Percentiles rank a stretch among this genome's conserved stretches.
Conservation (phyloP, 2,113 vertebrate species). For the Camelus dromedarius region DNA sequence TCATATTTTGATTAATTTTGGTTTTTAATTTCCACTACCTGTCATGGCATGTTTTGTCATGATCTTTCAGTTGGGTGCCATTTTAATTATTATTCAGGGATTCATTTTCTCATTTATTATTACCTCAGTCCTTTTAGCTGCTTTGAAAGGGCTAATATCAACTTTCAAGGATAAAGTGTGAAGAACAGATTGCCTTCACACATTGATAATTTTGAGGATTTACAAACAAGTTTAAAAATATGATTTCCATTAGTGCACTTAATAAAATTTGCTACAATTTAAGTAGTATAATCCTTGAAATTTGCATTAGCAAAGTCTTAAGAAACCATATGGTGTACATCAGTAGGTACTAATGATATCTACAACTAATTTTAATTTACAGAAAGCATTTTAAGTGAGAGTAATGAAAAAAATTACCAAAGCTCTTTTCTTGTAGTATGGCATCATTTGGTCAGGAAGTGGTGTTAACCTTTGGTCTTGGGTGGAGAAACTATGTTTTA, state of each 20-base stretch:
- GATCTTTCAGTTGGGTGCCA: conserved; percentile 76
- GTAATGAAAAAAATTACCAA: not conserved
- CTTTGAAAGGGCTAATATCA: conserved; percentile 58
- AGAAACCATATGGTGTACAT: conserved; percentile 63
- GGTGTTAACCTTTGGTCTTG: not conserved
- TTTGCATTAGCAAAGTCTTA: conserved; percentile 60
- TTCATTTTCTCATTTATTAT: conserved; percentile 75
- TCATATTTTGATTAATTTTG: conserved; percentile 84
- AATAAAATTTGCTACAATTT: conserved; percentile 64
- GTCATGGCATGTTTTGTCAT: conserved; percentile 77
- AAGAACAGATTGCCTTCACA: conserved; percentile 70
- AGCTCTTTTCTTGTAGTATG: not conserved
- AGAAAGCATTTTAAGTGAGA: conserved; percentile 41
- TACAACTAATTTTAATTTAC: conserved; percentile 53
- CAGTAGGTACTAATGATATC: conserved; percentile 61
- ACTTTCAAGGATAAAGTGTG: conserved; percentile 69
- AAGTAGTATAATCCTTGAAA: conserved; percentile 62
- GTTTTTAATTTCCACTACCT: conserved; percentile 80
- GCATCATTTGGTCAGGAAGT: not conserved
- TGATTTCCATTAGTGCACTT: conserved; percentile 54
- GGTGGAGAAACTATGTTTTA: not conserved
- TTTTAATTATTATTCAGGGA: conserved; percentile 76
- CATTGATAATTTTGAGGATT: conserved; percentile 69
- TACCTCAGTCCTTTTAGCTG: conserved; percentile 55
- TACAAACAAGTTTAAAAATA: conserved; percentile 70